These are phyloP conservation scores for Zophobas atratus DNA, from an alignment of 1,140 invertebrate species.

Conservation along the genomic window DNA sequence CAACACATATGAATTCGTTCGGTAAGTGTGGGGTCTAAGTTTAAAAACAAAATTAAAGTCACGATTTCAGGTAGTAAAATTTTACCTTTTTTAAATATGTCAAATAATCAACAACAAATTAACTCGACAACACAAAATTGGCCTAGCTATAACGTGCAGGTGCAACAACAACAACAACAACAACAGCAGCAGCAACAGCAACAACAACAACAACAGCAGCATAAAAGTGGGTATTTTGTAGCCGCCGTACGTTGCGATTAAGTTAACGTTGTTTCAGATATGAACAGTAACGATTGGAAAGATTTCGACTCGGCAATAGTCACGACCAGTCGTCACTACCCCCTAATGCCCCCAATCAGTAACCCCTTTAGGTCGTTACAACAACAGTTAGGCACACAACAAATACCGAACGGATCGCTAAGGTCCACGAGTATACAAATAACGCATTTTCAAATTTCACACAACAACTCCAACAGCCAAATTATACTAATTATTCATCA, in stretches of 20 bases:
- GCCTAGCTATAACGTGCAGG: conserved; percentile 63
- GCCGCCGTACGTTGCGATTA: not conserved
- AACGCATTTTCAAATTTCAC: conserved; percentile 61
- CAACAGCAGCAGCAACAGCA: conserved; percentile 43
- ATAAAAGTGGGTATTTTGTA: conserved; percentile 63
- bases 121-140: conserved; percentile 63
- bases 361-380: conserved; percentile 52
- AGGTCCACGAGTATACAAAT: conserved; percentile 63
- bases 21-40: conserved; percentile 58
- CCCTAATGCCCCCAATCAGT: conserved; percentile 64
- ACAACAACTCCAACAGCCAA: conserved; percentile 61
- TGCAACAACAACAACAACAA: conserved; percentile 57
- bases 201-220: conserved; percentile 60
- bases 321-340: conserved; percentile 76
- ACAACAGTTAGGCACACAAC: conserved; percentile 60
- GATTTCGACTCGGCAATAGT: conserved; percentile 90
- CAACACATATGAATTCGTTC: conserved; percentile 68
- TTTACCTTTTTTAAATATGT: conserved; percentile 68
- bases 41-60: not conserved
- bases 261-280: conserved; percentile 64
- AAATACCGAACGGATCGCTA: conserved; percentile 59
- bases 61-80: conserved; percentile 66
- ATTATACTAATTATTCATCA: conserved; percentile 51
- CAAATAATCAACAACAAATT: conserved; percentile 66
- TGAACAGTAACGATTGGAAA: conserved; percentile 82